Evolutionary conservation across 2,113 vertebrate genomes (phyloP).

Genomic region (Cyprinodon variegatus): DNA sequence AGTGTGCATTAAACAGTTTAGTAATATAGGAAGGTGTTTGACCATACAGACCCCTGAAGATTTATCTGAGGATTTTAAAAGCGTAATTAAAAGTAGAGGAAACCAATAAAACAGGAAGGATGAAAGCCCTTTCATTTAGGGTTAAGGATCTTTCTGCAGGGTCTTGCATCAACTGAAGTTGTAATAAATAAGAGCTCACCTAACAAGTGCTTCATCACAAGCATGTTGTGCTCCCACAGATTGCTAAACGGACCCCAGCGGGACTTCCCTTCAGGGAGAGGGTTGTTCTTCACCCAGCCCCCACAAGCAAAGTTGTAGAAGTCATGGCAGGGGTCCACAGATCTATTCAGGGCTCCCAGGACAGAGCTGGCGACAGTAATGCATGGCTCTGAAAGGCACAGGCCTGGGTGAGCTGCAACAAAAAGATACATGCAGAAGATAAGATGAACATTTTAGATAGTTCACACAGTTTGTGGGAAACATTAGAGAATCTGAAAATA

Average conservation of each 20-base stretch:
- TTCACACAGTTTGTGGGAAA: constrained; percentile 8
- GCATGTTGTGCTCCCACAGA: constrained; percentile 96
- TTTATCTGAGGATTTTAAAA: background rate
- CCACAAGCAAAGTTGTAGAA: constrained; percentile 94
- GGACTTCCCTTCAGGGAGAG: constrained; percentile 90
- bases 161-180: background rate
- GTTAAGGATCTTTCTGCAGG: background rate
- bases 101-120: background rate
- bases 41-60: background rate
- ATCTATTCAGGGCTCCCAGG: constrained; percentile 85
- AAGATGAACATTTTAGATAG: background rate
- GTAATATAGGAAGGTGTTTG: background rate
- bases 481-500: constrained; percentile 20
- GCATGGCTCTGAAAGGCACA: constrained; percentile 89
- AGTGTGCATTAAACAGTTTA: background rate
- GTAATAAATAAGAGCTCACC: constrained; percentile 77
- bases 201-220: constrained; percentile 91
- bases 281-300: constrained; percentile 93
- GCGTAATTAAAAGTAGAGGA: background rate
- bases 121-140: background rate
- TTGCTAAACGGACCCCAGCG: constrained; percentile 96
- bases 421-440: background rate
- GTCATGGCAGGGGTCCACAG: constrained; percentile 91
- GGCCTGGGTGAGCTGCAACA: constrained; percentile 69
- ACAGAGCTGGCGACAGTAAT: constrained; percentile 88